Evolutionary conservation across 2,797 vertebrate genomes (phyloP).

Genomic region (Stomatorhinus walkeri): DNA sequence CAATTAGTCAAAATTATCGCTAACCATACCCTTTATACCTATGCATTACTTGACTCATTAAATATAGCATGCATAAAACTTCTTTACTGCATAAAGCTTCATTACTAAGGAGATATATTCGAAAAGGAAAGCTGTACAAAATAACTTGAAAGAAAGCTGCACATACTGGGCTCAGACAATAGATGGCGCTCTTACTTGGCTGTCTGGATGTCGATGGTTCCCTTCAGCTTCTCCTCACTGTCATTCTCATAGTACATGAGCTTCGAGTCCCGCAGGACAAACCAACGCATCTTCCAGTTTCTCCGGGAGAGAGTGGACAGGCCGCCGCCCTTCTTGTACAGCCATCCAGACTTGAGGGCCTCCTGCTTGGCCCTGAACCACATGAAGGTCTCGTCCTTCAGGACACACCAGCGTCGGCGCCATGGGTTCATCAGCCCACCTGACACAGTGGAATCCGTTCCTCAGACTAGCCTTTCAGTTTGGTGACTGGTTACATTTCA

Average conservation of each 20-base stretch:
- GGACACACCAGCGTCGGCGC: slow-evolving; percentile 83
- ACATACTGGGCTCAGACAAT: neutral
- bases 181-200: slow-evolving; percentile 67
- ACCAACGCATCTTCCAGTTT: slow-evolving; percentile 95
- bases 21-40: neutral
- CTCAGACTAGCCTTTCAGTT: neutral
- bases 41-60: neutral
- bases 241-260: slow-evolving; percentile 91
- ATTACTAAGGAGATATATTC: neutral
- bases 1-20: neutral
- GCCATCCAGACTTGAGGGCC: slow-evolving; percentile 85
- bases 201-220: slow-evolving; percentile 78
- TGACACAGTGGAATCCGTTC: slow-evolving; percentile 30
- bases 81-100: neutral
- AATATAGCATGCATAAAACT: neutral
- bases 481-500: neutral
- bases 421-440: slow-evolving; percentile 88
- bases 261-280: slow-evolving; percentile 79
- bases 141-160: neutral
- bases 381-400: slow-evolving; percentile 92
- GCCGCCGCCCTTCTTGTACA: slow-evolving; percentile 87
- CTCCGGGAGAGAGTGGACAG: slow-evolving; percentile 82
- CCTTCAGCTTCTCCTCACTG: slow-evolving; percentile 84
- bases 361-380: slow-evolving; percentile 94
- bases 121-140: no score